A percentile compares a stretch with the other conserved stretches of the same genome.
Conservation (phyloP, 2,888 invertebrate species). For the Callyntrura sp. region DNA sequence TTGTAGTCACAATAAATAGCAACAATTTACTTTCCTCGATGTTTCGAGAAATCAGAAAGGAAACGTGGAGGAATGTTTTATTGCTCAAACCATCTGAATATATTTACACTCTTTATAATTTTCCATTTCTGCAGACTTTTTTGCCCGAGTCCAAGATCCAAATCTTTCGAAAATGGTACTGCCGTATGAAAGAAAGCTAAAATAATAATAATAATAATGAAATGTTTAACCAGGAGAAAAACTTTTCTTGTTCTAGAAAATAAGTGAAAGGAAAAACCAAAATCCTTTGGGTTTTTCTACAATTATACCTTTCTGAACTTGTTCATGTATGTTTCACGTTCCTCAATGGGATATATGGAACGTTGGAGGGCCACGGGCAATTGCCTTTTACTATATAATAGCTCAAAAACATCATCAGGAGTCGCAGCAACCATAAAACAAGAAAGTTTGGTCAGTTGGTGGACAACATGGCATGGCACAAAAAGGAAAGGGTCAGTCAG, state of each 20-base stretch:
- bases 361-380: conserved; percentile 52
- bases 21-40: conserved; percentile 21
- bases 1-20: conserved; percentile 29
- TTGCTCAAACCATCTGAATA: conserved; percentile 39
- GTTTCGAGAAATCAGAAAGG: conserved; percentile 20
- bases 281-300: background rate
- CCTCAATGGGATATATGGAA: conserved; percentile 47
- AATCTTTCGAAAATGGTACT: conserved; percentile 64
- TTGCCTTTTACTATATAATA: background rate
- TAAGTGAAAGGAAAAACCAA: conserved; percentile 37
- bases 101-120: conserved; percentile 34
- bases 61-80: conserved; percentile 40
- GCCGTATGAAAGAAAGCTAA: conserved; percentile 62
- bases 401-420: background rate
- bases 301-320: conserved; percentile 17
- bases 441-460: conserved; percentile 20
- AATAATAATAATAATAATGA: conserved; percentile 43
- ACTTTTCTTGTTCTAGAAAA: conserved; percentile 32
- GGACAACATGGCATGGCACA: conserved; percentile 24
- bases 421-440: conserved; percentile 3
- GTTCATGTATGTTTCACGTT: background rate
- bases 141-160: conserved; percentile 71
- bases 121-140: conserved; percentile 63
- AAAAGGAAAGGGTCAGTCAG: conserved; percentile 48
- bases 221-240: conserved; percentile 46